These are phyloP conservation scores for Aegithalos caudatus DNA, from an alignment of 2,113 vertebrate species.

Conservation along the genomic window DNA sequence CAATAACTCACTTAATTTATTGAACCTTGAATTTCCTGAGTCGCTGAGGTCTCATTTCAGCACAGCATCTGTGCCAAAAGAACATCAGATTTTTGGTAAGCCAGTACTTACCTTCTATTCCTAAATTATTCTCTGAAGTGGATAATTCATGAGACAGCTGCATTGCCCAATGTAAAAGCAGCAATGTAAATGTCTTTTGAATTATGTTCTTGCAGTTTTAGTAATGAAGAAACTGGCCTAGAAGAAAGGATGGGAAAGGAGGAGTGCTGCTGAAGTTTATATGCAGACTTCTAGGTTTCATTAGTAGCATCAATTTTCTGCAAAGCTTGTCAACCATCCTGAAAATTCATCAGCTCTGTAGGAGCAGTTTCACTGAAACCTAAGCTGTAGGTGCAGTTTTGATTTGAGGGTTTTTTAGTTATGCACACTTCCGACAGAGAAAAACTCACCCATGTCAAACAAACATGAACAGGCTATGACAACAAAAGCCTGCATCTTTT, in stretches of 20 bases:
- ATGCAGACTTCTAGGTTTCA: not conserved
- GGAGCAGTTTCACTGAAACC: not conserved
- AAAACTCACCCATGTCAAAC: not conserved
- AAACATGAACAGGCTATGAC: not conserved
- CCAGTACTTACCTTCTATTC: not conserved
- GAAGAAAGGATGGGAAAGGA: not conserved
- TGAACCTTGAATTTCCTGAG: not conserved
- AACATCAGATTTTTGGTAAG: not conserved
- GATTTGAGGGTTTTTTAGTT: not conserved
- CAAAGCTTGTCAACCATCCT: not conserved
- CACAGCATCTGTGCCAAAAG: not conserved
- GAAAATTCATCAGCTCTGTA: not conserved
- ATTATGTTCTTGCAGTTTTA: not conserved
- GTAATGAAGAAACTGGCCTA: not conserved
- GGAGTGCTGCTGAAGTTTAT: not conserved
- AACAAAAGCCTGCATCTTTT: not conserved
- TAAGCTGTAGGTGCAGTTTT: not conserved
- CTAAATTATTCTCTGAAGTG: not conserved
- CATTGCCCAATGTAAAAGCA: not conserved
- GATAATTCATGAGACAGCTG: not conserved
- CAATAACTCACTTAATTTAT: not conserved
- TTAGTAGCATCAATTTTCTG: not conserved
- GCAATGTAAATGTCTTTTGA: not conserved
- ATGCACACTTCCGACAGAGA: not conserved
- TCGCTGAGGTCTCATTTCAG: not conserved